A percentile compares a stretch with the other conserved stretches of the same genome.
phyloP scores from a whole-genome alignment of 1,140 invertebrate species.

The Scaptomyza pallida region DNA sequence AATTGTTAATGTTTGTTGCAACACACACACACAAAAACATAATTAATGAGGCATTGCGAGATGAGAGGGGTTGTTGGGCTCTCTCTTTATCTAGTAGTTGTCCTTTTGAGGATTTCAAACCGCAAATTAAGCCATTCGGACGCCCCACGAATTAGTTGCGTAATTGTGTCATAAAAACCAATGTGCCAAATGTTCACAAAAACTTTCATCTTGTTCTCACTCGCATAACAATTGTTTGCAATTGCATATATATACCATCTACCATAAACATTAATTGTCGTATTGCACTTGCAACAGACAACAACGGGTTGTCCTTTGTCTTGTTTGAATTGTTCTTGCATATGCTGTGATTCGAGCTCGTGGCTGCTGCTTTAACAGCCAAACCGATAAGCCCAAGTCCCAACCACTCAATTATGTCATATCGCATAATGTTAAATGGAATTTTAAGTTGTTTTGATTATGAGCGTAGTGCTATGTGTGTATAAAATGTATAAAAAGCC shows the following conservation, averaged over 20 bases:
- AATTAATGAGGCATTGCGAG: conserved; percentile 59
- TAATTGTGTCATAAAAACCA: conserved; percentile 82
- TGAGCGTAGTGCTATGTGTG: too few relatives aligned
- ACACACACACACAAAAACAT: too few relatives aligned
- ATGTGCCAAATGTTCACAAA: conserved; percentile 78
- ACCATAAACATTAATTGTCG: conserved; percentile 76
- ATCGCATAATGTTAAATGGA: conserved; percentile 73
- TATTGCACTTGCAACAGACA: conserved; percentile 61
- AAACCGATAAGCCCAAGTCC: conserved; percentile 49
- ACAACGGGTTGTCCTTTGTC: conserved; percentile 58
- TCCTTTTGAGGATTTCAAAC: conserved; percentile 23
- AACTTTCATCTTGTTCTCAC: conserved; percentile 52
- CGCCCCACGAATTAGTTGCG: conserved; percentile 77
- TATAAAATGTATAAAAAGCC: conserved; percentile 26
- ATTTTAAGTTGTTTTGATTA: conserved; percentile 77
- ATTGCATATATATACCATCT: conserved; percentile 55
- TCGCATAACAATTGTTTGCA: conserved; percentile 69
- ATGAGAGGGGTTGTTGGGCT: conserved; percentile 35
- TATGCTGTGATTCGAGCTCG: conserved; percentile 65
- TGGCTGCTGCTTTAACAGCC: not conserved
- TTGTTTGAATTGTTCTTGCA: conserved; percentile 58
- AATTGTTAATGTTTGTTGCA: conserved; percentile 29
- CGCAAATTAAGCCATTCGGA: conserved; percentile 68
- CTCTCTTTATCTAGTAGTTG: conserved; percentile 33
- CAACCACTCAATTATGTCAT: conserved; percentile 78